Percentiles rank a stretch among this genome's conserved stretches.
Evolutionary conservation across 2,113 vertebrate genomes (phyloP).

Genomic region (Myiozetetes cayanensis): DNA sequence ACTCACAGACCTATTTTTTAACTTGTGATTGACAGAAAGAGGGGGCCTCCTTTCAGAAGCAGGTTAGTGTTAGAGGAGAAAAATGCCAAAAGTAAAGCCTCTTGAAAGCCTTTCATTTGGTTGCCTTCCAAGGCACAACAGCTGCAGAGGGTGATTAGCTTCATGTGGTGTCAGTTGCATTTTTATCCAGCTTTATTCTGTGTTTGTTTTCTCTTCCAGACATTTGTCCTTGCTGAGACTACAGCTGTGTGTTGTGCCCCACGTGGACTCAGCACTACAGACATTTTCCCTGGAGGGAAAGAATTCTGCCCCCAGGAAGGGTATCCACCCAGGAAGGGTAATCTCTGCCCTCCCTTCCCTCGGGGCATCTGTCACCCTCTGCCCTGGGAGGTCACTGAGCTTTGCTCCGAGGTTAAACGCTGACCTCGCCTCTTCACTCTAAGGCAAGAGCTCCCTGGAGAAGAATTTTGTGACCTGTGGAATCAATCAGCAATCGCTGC

Average conservation of each 20-base stretch:
- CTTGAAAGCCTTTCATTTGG: slow-evolving; percentile 13
- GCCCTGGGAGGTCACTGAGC: fast-evolving
- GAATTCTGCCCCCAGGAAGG: not conserved
- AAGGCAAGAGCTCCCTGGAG: not conserved
- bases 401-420: fast-evolving
- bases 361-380: not conserved
- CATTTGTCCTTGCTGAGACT: slow-evolving; percentile 11
- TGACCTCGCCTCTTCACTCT: fast-evolving
- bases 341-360: not conserved
- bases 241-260: not conserved
- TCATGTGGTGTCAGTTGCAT: not conserved
- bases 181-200: slow-evolving; percentile 5
- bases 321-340: not conserved
- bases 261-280: not conserved
- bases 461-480: not conserved
- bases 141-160: slow-evolving; percentile 49
- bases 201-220: not conserved
- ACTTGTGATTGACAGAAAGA: not conserved
- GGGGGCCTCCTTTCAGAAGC: not conserved
- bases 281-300: not conserved
- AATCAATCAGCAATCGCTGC: too few relatives aligned
- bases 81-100: not conserved
- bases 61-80: not conserved
- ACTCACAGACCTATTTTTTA: not conserved
- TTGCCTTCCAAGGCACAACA: slow-evolving; percentile 37